phyloP scores from a whole-genome alignment of 2,888 invertebrate genomes.

The Eupithecia abbreviata region DNA sequence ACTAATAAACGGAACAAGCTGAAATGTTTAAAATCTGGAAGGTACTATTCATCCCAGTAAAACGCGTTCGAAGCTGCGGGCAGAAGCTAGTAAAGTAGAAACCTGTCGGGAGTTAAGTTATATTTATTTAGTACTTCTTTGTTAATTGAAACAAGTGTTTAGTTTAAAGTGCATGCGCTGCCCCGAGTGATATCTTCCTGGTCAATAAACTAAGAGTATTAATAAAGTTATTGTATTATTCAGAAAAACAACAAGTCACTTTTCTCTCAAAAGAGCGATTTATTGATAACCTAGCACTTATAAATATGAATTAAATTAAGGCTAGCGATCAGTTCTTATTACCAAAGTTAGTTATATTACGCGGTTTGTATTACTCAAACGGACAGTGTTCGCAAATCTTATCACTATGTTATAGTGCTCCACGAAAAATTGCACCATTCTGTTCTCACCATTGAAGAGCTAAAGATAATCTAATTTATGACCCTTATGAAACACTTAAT shows the following conservation, averaged over 20 bases:
- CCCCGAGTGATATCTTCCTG: conserved; percentile 32
- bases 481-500: no score
- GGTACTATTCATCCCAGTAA: neutral
- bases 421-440: no score
- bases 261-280: conserved; percentile 83
- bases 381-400: conserved; percentile 12
- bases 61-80: neutral
- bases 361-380: conserved; percentile 13
- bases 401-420: neutral
- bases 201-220: conserved; percentile 39
- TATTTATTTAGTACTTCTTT: neutral
- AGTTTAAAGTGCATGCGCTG: conserved; percentile 18
- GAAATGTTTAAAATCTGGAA: neutral
- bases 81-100: neutral
- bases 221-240: conserved; percentile 11
- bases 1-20: neutral
- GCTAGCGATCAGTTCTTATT: conserved; percentile 83
- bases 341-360: conserved; percentile 58
- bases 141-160: neutral
- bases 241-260: conserved; percentile 72
- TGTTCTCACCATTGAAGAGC: no score
- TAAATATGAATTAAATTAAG: conserved; percentile 81
- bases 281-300: conserved; percentile 81
- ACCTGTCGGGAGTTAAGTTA: neutral
- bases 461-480: no score